Conservation (phyloP, 2,888 invertebrate species). For the Patella ulyssiponensis region DNA sequence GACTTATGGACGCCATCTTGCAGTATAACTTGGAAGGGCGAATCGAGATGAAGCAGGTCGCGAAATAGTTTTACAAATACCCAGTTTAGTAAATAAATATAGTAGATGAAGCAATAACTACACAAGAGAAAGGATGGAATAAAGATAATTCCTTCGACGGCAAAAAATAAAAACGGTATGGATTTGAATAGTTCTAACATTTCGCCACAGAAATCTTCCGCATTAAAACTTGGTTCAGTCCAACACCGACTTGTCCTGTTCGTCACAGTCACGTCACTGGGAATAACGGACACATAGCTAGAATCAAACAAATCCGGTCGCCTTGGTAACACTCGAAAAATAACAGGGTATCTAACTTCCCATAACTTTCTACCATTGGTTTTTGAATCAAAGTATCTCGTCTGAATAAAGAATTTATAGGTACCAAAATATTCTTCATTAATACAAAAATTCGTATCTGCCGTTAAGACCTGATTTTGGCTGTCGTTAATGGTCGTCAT, state of each 20-base stretch:
- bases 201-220: not conserved
- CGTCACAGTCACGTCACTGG: not conserved
- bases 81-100: not conserved
- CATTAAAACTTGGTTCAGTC: not conserved
- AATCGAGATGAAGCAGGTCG: not conserved
- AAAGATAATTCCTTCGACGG: not conserved
- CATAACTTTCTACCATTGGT: not conserved
- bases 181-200: constrained; percentile 1
- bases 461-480: not conserved
- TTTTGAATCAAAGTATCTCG: not conserved
- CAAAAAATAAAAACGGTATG: not conserved
- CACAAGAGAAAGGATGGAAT: not conserved
- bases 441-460: not conserved
- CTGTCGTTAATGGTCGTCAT: not conserved
- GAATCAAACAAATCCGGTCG: not conserved
- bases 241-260: not conserved
- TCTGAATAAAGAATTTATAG: not conserved
- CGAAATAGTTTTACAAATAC: not conserved
- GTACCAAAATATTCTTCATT: constrained; percentile 1
- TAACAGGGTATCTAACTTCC: not conserved
- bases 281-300: not conserved
- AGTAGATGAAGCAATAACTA: not conserved
- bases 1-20: not conserved
- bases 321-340: not conserved
- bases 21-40: not conserved